These are phyloP conservation scores for Peucedramus taeniatus DNA, from an alignment of 2,113 vertebrate species.

Conservation along the genomic window DNA sequence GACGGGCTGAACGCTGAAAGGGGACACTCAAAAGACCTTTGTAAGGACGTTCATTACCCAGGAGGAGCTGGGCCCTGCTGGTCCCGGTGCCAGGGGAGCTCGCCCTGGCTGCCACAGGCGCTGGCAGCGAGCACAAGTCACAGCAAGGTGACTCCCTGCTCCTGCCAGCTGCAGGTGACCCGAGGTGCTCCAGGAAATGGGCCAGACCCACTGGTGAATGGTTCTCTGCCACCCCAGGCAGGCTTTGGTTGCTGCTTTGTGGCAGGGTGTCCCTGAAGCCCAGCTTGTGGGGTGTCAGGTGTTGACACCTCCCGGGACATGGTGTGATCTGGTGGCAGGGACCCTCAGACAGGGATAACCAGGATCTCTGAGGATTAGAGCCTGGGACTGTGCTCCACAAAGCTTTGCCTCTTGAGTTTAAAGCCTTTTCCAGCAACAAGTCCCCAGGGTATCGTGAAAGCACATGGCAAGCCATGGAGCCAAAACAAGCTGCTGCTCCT, in stretches of 20 bases:
- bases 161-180: not conserved
- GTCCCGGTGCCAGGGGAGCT: not conserved
- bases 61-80: not conserved
- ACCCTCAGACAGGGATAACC: not conserved
- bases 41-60: not conserved
- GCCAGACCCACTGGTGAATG: not conserved
- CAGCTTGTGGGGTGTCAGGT: not conserved
- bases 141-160: slow-evolving; percentile 15
- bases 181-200: not conserved
- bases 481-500: not conserved
- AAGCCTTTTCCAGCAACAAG: not conserved
- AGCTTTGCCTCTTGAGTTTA: not conserved
- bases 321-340: not conserved
- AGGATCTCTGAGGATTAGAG: not conserved
- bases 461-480: not conserved
- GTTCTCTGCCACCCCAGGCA: fast-evolving
- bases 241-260: fast-evolving
- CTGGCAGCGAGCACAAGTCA: not conserved
- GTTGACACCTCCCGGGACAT: fast-evolving
- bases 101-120: not conserved
- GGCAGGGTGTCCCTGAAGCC: not conserved
- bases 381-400: not conserved
- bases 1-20: not conserved
- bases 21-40: not conserved
- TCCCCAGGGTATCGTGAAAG: not conserved